Evolutionary conservation across 2,113 vertebrate genomes (phyloP), one percentile per base, ranked within the genome.

Genomic region (Astur gentilis): DNA sequence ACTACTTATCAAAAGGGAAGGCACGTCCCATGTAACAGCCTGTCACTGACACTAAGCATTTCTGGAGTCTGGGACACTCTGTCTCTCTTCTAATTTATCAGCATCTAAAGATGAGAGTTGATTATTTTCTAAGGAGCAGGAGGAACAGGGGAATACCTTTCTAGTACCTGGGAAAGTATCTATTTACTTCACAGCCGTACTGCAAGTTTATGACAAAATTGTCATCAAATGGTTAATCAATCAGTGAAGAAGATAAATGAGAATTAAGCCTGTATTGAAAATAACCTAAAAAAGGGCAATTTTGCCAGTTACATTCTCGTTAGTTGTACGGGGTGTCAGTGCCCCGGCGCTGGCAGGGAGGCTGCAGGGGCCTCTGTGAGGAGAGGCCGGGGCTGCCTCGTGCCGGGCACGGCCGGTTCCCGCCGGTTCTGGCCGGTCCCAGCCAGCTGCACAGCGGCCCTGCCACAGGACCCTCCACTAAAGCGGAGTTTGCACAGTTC

Each of bases 311-410:
- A 32, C 5, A 6, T 6, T 21, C 42, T 7, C 20, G 29, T 21
- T n/a, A 66, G 27, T 3, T 0, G 10, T 9, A 18, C 0, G 1
- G 26, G 34, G 11, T 26, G 23, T 1, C 10, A 0, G 9, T 29
- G 32, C 14, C n/a, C 11, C 8, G 11, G 45, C 1, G 4, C 40
- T 11, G 52, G 13, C 26, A 36, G 65, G 2, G 11, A 5, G 31
- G 27, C 49, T 4, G 26, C 38, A 13, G 27, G 29, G 19, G 22
- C 9, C 29, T 4, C 25, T 13, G 34, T 38, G 40, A 73, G 52
- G 45, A 27, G n/a, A 32, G 72, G 38, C 45, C 1, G 2, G 9
- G 16, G 76, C 69, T 40, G 44, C 65, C 34, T 54, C 3, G 2
- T 2, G 19, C 40, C 2, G 1, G 25, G 2, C 34, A 11, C 9